Evolutionary conservation across 1,140 invertebrate species (phyloP), one percentile per base, ranked within the genome.

Genomic region (Aleiodes sp.): DNA sequence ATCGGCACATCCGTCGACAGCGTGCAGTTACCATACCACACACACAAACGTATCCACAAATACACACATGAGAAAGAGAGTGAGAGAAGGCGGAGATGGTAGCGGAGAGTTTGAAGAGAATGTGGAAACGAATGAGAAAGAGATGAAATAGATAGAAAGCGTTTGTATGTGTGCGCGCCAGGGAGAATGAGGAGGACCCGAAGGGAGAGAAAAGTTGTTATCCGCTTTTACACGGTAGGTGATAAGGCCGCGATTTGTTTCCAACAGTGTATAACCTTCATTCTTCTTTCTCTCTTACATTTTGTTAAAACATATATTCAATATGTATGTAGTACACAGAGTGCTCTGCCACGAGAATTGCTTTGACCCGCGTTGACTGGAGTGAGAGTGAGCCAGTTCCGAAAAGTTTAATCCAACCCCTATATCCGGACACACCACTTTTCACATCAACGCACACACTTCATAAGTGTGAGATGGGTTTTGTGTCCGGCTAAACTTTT

Each of bases 201-300:
- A 66, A 59, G 21, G 56, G 73, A 76, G 76, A 78, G 80, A 80
- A 81, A 82, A 81, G 79, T 82, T 81, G 80, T 80, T 80, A 80
- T 81, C 78, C 78, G 71, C 43, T 72, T 71, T 71, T 67, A 76
- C 77, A 76, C 71, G 78, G 77, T 76, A 78, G 75, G 78, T 77
- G 80, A 82, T 81, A 81, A 81, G 78, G 70, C 76, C 62, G 74
- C 77, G 80, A 80, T 82, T 81, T 82, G 79, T 82, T 81, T 82
- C 71, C 78, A 73, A 67, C 70, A 71, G 74, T 72, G 65, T 70
- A 37, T 67, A 19, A 39, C 28, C 16, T 46, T 19, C 61, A 37
- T 24, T 16, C 8, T 21, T 41, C 24, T 37, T n/a, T 24, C n/a
- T 10, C 21, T 16, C 8, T 52, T 52, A 16, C 46, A 52, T 19